Percentiles rank a stretch among this genome's conserved stretches.
Conservation (phyloP, 2,888 invertebrate species). For the Sarcophaga rosellei region DNA sequence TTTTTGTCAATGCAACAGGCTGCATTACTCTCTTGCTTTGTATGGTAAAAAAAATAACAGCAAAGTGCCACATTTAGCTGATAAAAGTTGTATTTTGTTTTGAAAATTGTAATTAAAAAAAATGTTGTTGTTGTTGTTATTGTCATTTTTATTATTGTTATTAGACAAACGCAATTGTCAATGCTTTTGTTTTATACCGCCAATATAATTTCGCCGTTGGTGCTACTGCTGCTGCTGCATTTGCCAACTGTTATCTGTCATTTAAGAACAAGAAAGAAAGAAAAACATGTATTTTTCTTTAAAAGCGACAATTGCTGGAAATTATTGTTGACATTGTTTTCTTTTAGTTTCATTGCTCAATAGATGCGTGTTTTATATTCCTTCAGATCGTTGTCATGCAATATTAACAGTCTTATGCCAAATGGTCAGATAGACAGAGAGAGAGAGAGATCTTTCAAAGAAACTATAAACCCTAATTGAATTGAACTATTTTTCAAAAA, state of each 20-base stretch:
- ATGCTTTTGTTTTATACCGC: constrained; percentile 43
- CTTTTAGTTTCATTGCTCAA: neutral
- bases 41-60: neutral
- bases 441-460: neutral
- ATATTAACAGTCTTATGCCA: neutral
- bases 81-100: constrained; percentile 33
- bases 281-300: neutral
- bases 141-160: constrained; percentile 18
- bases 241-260: constrained; percentile 47
- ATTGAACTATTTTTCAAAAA: neutral
- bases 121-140: neutral
- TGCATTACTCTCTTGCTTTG: constrained; percentile 2
- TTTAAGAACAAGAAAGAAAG: neutral
- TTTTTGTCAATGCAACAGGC: neutral
- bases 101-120: constrained; percentile 47
- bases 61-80: constrained; percentile 44
- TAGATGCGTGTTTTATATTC: constrained; percentile 50
- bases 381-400: constrained; percentile 34
- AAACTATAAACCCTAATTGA: neutral
- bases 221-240: neutral
- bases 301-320: constrained; percentile 48
- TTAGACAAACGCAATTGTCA: neutral
- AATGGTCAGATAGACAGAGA: neutral
- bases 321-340: constrained; percentile 1
- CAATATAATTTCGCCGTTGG: constrained; percentile 16